Percentiles rank a stretch among this genome's conserved stretches.
These are phyloP conservation scores for Actinernus sp. DNA, from an alignment of 92 coral and sea anemone genomes.

Conservation along the genomic window DNA sequence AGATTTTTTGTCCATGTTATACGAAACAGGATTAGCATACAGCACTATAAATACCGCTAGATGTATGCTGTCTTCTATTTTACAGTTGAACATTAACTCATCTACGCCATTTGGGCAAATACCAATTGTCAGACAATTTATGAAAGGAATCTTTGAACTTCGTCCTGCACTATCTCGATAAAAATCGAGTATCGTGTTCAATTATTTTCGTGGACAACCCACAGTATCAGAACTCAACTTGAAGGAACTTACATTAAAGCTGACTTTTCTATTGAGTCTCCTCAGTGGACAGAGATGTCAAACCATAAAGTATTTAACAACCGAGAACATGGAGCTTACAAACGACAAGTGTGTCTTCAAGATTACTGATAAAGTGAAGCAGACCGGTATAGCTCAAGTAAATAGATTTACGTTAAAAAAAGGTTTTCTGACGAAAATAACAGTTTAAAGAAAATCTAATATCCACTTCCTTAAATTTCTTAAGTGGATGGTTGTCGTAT, in stretches of 20 bases:
- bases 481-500: no score
- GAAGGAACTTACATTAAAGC: slow-evolving; percentile 30
- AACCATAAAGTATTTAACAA: slow-evolving; percentile 16
- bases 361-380: no score
- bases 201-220: slow-evolving; percentile 21
- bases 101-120: slow-evolving; percentile 46
- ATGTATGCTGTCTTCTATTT: slow-evolving; percentile 55
- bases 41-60: slow-evolving; percentile 57
- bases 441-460: no score
- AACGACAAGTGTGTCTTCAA: no score
- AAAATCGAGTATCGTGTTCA: no score
- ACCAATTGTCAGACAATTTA: slow-evolving; percentile 50
- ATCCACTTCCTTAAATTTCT: no score
- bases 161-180: slow-evolving; percentile 54
- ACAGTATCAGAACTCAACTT: slow-evolving; percentile 4
- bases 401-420: no score
- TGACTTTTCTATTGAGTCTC: slow-evolving; percentile 20
- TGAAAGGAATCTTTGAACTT: slow-evolving; percentile 52
- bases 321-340: slow-evolving; percentile 19
- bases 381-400: no score
- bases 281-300: slow-evolving; percentile 46
- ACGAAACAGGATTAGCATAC: slow-evolving; percentile 51
- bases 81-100: slow-evolving; percentile 20
- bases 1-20: slow-evolving; percentile 47
- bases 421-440: no score